A percentile compares a stretch with the other conserved stretches of the same genome.
phyloP scores from a whole-genome alignment of 2,113 vertebrate species.

The Natator depressus region DNA sequence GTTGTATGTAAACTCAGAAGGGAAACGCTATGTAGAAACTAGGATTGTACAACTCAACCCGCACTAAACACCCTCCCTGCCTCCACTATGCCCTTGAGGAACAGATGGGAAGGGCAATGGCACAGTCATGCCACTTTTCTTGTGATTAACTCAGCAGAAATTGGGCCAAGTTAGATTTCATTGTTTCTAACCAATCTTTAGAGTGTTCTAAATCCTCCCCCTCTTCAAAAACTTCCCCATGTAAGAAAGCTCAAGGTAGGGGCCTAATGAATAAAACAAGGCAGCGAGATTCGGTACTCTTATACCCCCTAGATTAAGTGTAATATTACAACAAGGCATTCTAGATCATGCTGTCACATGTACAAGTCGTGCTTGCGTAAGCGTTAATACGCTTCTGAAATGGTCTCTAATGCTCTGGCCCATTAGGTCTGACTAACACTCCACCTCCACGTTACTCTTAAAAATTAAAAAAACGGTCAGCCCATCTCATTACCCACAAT shows the following conservation, averaged over 20 bases:
- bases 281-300: not conserved
- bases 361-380: conserved; percentile 47
- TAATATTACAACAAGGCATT: not conserved
- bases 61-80: not conserved
- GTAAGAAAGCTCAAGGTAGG: not conserved
- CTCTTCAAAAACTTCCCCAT: not conserved
- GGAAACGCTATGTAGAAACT: not conserved
- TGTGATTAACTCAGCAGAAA: not conserved
- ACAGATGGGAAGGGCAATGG: not conserved
- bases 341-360: not conserved
- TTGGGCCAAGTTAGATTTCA: not conserved
- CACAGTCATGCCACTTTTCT: not conserved
- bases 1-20: not conserved
- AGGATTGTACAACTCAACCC: not conserved
- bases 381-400: conserved; percentile 73
- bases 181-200: not conserved
- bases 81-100: not conserved
- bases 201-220: not conserved
- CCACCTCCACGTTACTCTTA: conserved; percentile 36
- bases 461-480: conserved; percentile 20
- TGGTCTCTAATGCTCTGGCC: conserved; percentile 52
- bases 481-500: not conserved
- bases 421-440: conserved; percentile 36
- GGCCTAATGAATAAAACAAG: not conserved
- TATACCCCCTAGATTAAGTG: not conserved